Conservation (phyloP, 2,888 invertebrate species). For the Gnatocerus cornutus region DNA sequence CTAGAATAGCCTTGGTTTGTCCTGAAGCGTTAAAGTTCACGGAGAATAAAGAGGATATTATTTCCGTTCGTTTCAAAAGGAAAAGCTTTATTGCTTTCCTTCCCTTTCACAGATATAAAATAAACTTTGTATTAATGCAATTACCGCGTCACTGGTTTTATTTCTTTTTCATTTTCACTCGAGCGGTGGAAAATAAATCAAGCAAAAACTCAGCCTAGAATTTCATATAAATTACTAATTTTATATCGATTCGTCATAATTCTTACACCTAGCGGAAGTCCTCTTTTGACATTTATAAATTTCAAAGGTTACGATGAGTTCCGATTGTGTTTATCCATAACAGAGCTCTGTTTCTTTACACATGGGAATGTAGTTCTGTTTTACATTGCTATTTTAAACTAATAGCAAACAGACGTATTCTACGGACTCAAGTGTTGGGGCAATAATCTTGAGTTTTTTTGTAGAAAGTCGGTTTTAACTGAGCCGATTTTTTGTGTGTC, state of each 20-base stretch:
- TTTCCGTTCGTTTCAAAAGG: not conserved
- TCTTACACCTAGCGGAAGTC: not conserved
- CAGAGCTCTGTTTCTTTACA: not conserved
- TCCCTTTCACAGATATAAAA: not conserved
- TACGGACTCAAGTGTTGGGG: too few relatives aligned
- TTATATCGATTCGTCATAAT: not conserved
- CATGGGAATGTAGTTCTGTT: not conserved
- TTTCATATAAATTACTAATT: not conserved
- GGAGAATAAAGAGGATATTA: constrained; percentile 2
- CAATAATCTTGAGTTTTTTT: too few relatives aligned
- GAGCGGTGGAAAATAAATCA: too few relatives aligned
- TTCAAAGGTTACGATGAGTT: not conserved
- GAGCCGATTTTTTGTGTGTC: too few relatives aligned
- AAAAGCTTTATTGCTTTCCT: constrained; percentile 3
- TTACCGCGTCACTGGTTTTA: not conserved
- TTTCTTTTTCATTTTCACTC: too few relatives aligned
- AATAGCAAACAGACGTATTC: too few relatives aligned
- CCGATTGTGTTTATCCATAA: too few relatives aligned
- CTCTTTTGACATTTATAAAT: constrained; percentile 3
- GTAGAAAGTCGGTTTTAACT: too few relatives aligned
- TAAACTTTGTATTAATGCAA: constrained; percentile 4
- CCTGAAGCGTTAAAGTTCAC: constrained; percentile 11
- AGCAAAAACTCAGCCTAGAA: not conserved
- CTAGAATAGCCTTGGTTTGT: not conserved
- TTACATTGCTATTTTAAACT: too few relatives aligned